A percentile compares a stretch with the other conserved stretches of the same genome.
phyloP scores from a whole-genome alignment of 2,888 invertebrate genomes.

The Orthosia cruda region DNA sequence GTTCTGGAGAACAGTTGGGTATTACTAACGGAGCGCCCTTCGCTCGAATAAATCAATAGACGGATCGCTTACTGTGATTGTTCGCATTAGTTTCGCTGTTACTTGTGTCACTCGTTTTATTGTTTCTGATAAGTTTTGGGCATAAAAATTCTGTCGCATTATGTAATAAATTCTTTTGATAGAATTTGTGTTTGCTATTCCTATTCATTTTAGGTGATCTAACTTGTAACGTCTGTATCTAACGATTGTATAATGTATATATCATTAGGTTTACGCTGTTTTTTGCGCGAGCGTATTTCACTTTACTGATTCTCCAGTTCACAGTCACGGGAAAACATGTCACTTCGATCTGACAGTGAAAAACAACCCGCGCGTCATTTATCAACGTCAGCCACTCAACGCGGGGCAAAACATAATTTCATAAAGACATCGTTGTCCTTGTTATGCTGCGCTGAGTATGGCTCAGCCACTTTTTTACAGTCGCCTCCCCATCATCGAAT shows the following conservation, averaged over 20 bases:
- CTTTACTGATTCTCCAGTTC: slow-evolving; percentile 86
- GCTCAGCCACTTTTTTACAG: slow-evolving; percentile 76
- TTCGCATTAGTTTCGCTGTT: slow-evolving; percentile 59
- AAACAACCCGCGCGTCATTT: slow-evolving; percentile 89
- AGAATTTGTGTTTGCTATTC: background rate
- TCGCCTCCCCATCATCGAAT: slow-evolving; percentile 77
- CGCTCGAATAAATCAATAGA: slow-evolving; percentile 67
- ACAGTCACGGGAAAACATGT: slow-evolving; percentile 87
- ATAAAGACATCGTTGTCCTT: slow-evolving; percentile 90
- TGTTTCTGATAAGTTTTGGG: slow-evolving; percentile 27
- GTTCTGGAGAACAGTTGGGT: slow-evolving; percentile 56
- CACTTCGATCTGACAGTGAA: slow-evolving; percentile 91
- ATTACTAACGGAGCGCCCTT: slow-evolving; percentile 55
- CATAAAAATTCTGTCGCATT: slow-evolving; percentile 13
- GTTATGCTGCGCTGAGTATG: slow-evolving; percentile 78
- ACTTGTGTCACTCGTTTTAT: slow-evolving; percentile 50
- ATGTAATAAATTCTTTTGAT: background rate
- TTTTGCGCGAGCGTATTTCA: slow-evolving; percentile 82
- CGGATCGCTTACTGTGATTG: slow-evolving; percentile 58
- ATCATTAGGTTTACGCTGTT: slow-evolving; percentile 49
- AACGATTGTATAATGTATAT: slow-evolving; percentile 19
- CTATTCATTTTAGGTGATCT: background rate
- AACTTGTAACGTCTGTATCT: no score
- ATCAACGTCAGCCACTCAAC: slow-evolving; percentile 90
- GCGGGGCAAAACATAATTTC: slow-evolving; percentile 89